Percentiles rank a stretch among this genome's conserved stretches.
phyloP scores from a whole-genome alignment of 2,797 vertebrate species.

The Dermochelys coriacea region DNA sequence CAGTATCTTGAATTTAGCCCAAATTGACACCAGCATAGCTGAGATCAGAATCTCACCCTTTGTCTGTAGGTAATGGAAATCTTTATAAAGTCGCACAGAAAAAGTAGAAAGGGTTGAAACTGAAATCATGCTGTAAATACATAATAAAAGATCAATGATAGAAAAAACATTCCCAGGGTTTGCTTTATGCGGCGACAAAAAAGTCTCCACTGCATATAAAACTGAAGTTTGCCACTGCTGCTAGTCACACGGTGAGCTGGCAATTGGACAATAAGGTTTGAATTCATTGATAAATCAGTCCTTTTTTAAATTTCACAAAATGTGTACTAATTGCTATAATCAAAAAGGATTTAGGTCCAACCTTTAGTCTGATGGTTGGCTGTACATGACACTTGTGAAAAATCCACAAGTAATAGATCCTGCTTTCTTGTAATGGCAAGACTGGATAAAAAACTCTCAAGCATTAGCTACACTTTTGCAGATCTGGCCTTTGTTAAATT shows the following conservation, averaged over 20 bases:
- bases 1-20: accelerated
- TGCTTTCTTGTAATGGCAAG: slow-evolving; percentile 6
- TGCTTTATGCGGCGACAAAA: neutral
- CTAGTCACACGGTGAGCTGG: neutral
- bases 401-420: neutral
- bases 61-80: neutral
- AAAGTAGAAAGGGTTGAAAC: slow-evolving; percentile 1
- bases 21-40: neutral
- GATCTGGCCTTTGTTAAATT: slow-evolving; percentile 14
- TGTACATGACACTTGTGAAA: slow-evolving; percentile 19
- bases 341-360: slow-evolving; percentile 39
- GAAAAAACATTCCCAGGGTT: slow-evolving; percentile 28
- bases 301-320: neutral
- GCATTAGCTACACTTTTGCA: neutral
- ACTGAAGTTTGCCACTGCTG: neutral
- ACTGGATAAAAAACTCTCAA: slow-evolving; percentile 14
- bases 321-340: slow-evolving; percentile 21
- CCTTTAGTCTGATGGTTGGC: slow-evolving; percentile 29
- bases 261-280: neutral
- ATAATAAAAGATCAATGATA: neutral
- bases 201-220: neutral
- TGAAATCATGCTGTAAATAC: neutral
- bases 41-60: neutral
- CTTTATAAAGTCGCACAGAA: accelerated
- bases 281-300: slow-evolving; percentile 17